Base-by-base conservation (phyloP, 2,113 vertebrate species). In the Cryptoleucopteryx plumbea region DNA sequence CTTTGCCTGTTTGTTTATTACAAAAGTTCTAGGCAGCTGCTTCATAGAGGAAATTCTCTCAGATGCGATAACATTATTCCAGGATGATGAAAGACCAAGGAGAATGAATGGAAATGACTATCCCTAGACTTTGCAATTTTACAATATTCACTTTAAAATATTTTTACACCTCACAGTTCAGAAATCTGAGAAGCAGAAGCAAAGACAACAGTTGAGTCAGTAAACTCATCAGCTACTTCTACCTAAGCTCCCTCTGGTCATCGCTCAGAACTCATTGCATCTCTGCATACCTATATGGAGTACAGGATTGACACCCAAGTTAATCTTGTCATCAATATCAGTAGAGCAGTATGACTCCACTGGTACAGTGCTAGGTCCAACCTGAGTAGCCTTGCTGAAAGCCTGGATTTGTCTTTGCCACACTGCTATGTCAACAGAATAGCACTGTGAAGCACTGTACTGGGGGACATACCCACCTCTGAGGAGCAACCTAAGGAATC, bases 341-440 rank as follows among this genome's bases (percentile, higher is more conserved):
- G 62, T 3, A 83, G 1, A 77, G 27, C 34, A 61, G 10, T 2
- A 36, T 12, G 48, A n/a, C 23, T 75, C 13, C n/a, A 34, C 42
- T 6, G 17, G 11, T 4, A 36, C 0, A 47, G 34, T 6, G 48
- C 21, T 42, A 43, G 52, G 13, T 32, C 26, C 47, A 63, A 22
- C 21, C 47, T 23, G 11, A 65, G 84, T 0, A 72, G 84, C 42
- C 27, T 10, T 32, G n/a, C 66, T 55, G 53, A 82, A 53, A 80
- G 50, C 36, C 47, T 74, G 47, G 27, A 13, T 66, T 32, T 78
- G 58, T 25, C 56, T 43, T 7, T 70, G 72, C 66, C 67, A 40
- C 10, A 0, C 18, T 75, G 62, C 16, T 11, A 10, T 2, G 19
- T 45, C 25, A 80, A 11, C 16, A 53, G 36, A 45, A 25, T 0